Percentiles rank a stretch among this genome's conserved stretches.
Conservation (phyloP, 2,113 vertebrate species). For the Oreochromis niloticus region DNA sequence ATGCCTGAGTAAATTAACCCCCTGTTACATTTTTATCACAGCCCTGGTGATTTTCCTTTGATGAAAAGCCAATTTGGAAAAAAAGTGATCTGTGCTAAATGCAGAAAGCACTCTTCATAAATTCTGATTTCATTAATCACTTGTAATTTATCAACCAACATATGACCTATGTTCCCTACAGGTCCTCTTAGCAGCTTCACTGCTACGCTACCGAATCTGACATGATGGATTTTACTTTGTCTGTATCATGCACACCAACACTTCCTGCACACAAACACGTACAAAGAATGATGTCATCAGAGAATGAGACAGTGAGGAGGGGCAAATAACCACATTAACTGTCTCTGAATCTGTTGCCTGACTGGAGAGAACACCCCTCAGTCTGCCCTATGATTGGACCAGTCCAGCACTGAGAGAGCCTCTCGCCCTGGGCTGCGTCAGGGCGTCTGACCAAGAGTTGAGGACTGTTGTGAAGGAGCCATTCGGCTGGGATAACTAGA, state of each 20-base stretch:
- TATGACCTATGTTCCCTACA: neutral
- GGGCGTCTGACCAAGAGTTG: neutral
- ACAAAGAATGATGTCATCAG: conserved; percentile 38
- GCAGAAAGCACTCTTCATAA: neutral
- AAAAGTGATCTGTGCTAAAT: neutral
- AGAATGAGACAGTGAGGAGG: neutral
- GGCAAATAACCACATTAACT: neutral
- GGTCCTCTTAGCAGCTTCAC: neutral
- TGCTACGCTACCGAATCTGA: neutral
- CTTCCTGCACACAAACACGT: neutral
- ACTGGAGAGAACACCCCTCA: conserved; percentile 7
- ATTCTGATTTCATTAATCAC: neutral
- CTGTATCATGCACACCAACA: neutral
- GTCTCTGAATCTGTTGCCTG: neutral
- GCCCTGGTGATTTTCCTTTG: neutral
- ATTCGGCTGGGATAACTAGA: neutral
- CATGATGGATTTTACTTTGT: neutral
- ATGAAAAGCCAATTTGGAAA: neutral
- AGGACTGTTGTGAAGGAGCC: neutral
- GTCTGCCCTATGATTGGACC: conserved; percentile 26
- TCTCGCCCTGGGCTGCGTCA: neutral
- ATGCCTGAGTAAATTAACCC: neutral
- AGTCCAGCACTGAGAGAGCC: neutral
- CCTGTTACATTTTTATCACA: neutral
- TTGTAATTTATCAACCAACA: neutral